Percentiles rank a stretch among this genome's conserved stretches.
These are phyloP conservation scores for Automeris io DNA, from an alignment of 2,888 invertebrate genomes.

Conservation along the genomic window DNA sequence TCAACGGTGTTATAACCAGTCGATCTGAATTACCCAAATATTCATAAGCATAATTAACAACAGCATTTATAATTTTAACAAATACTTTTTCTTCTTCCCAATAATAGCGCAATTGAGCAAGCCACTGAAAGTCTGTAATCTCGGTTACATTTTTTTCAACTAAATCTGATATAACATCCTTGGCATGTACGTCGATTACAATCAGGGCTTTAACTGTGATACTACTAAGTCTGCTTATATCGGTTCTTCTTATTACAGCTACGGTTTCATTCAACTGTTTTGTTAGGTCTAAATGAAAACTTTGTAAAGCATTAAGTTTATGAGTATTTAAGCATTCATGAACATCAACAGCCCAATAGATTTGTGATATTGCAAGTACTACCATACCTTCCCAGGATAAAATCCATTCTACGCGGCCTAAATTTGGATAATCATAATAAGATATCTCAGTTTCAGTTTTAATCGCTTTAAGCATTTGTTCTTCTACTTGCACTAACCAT, in stretches of 20 bases:
- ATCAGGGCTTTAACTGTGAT: constrained; percentile 89
- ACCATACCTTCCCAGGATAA: constrained; percentile 89
- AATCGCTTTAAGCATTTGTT: constrained; percentile 86
- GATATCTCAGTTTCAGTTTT: constrained; percentile 82
- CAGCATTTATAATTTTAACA: constrained; percentile 88
- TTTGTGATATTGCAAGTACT: constrained; percentile 86
- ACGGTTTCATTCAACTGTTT: constrained; percentile 85
- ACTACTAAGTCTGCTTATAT: constrained; percentile 82
- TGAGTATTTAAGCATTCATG: constrained; percentile 80
- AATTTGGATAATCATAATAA: constrained; percentile 78
- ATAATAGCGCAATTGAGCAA: constrained; percentile 89
- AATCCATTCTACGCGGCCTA: constrained; percentile 82
- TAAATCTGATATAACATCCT: constrained; percentile 85
- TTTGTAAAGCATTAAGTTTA: constrained; percentile 71
- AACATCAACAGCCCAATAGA: constrained; percentile 89
- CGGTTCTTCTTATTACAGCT: constrained; percentile 82
- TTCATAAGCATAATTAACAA: constrained; percentile 88
- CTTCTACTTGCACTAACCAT: constrained; percentile 90
- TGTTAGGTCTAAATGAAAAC: constrained; percentile 74
- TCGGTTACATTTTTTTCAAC: constrained; percentile 79
- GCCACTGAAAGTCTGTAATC: constrained; percentile 90
- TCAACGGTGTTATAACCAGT: constrained; percentile 85
- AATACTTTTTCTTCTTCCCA: constrained; percentile 82
- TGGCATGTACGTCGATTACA: constrained; percentile 90
- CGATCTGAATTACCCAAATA: constrained; percentile 89